Conservation (phyloP, 2,113 vertebrate species). For the Nesoenas mayeri region DNA sequence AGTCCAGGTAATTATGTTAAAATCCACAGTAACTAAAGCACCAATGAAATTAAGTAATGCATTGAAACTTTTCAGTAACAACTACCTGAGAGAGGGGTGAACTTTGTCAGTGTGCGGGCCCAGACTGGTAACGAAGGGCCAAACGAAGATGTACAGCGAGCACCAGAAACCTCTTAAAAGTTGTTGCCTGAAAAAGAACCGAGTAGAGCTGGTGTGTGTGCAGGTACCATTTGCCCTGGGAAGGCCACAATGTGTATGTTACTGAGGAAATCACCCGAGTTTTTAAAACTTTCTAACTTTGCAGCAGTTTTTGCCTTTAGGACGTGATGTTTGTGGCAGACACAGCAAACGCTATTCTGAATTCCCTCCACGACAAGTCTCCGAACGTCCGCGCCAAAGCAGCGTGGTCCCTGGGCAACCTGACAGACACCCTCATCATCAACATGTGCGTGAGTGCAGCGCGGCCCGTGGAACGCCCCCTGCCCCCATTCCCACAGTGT, state of each 20-base stretch:
- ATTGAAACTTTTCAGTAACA: neutral
- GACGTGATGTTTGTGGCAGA: constrained; percentile 98
- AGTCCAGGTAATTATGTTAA: neutral
- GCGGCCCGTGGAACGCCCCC: neutral
- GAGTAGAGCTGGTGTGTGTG: neutral
- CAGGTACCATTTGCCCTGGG: neutral
- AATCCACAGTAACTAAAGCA: constrained; percentile 22
- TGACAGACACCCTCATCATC: constrained; percentile 92
- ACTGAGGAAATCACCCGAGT: neutral
- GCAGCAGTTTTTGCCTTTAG: constrained; percentile 62
- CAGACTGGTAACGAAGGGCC: neutral
- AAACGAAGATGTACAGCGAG: neutral
- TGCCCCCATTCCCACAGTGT: fast-evolving
- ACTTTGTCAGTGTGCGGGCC: neutral
- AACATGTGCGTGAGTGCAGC: constrained; percentile 84
- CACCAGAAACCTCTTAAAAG: neutral
- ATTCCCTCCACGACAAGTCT: constrained; percentile 87
- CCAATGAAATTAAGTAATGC: neutral
- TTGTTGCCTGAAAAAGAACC: neutral
- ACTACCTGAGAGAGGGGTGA: neutral
- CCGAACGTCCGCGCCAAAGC: constrained; percentile 93
- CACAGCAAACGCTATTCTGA: constrained; percentile 89
- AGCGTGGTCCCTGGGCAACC: constrained; percentile 95
- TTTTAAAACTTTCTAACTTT: neutral
- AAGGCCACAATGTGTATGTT: neutral